Conservation (phyloP, 2,888 invertebrate species). For the Agriopis leucophaearia region DNA sequence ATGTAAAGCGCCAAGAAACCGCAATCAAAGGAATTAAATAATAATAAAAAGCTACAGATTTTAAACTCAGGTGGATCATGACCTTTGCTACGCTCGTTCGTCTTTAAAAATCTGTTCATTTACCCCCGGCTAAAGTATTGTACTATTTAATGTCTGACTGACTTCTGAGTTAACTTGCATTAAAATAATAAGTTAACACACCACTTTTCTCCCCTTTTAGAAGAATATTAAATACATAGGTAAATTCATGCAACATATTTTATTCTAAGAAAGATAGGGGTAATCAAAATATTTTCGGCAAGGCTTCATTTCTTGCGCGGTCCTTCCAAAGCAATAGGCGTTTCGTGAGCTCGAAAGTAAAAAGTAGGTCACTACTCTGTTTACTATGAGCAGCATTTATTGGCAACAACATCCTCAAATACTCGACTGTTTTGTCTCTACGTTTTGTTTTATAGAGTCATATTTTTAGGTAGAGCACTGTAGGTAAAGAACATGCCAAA, state of each 20-base stretch:
- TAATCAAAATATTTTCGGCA: slow-evolving; percentile 31
- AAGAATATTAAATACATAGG: background rate
- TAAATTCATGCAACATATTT: slow-evolving; percentile 14
- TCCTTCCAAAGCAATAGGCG: slow-evolving; percentile 35
- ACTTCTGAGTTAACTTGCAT: background rate
- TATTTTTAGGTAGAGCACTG: slow-evolving; percentile 17
- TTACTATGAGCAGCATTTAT: slow-evolving; percentile 51
- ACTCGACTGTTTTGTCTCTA: slow-evolving; percentile 36
- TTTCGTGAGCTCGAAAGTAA: slow-evolving; percentile 37
- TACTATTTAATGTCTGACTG: background rate
- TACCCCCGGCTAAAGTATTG: too few species aligned
- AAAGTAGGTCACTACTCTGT: slow-evolving; percentile 57
- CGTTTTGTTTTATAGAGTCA: slow-evolving; percentile 32
- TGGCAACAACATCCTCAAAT: slow-evolving; percentile 50
- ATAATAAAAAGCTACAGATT: too few species aligned
- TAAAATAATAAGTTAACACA: background rate
- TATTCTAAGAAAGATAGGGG: slow-evolving; percentile 16
- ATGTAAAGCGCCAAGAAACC: too few species aligned
- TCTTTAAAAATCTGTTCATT: too few species aligned
- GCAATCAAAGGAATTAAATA: too few species aligned
- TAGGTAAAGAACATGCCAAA: slow-evolving; percentile 25
- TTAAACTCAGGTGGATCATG: too few species aligned
- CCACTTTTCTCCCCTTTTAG: background rate
- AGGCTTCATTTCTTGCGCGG: slow-evolving; percentile 28
- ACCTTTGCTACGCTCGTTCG: too few species aligned